These are phyloP conservation scores for Numenius arquata DNA, from an alignment of 2,113 vertebrate species.

Conservation along the genomic window DNA sequence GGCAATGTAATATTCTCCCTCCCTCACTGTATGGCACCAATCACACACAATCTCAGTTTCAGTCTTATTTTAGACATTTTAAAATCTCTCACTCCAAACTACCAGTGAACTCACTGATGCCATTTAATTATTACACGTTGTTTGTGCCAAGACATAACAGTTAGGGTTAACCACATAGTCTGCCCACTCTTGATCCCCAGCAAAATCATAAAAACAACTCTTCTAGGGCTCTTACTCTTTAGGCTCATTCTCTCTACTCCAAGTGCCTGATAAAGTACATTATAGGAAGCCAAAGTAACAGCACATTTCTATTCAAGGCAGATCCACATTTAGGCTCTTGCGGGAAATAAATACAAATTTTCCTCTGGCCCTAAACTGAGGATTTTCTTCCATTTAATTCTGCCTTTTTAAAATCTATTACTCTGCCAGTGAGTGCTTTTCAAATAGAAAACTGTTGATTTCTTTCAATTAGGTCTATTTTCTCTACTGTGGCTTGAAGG, in stretches of 20 bases:
- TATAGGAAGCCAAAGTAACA: neutral
- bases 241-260: neutral
- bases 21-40: neutral
- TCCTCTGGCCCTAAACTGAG: neutral
- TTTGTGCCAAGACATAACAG: neutral
- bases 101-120: neutral
- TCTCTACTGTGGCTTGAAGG: neutral
- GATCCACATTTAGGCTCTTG: neutral
- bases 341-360: neutral
- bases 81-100: neutral
- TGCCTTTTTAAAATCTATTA: neutral
- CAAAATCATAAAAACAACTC: neutral
- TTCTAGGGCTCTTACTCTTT: neutral
- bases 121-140: neutral
- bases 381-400: neutral
- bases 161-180: neutral
- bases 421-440: neutral
- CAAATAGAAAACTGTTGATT: slow-evolving; percentile 1
- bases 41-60: neutral
- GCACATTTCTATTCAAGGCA: neutral
- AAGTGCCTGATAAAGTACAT: neutral
- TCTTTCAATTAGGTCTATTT: neutral
- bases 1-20: neutral
- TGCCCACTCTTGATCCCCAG: neutral
- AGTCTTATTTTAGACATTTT: neutral